Evolutionary conservation across 2,113 vertebrate genomes (phyloP), one percentile per base, ranked within the genome.

Genomic region (Myanophis thanlyinensis): DNA sequence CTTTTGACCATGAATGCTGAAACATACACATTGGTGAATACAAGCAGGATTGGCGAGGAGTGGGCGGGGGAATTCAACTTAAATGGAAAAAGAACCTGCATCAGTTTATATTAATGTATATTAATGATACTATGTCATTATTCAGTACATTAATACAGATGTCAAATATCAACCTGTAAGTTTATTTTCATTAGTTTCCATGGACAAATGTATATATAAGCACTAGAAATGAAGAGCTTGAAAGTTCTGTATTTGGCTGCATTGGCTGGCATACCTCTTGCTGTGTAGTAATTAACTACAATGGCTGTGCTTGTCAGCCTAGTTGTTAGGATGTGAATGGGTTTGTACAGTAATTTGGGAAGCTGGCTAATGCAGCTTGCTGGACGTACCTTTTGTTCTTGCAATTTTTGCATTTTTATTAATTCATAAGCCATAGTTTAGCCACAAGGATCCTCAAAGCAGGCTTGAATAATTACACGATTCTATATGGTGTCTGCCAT

Each of bases 221-320:
- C 49, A 52, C 52, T 30, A 85, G 23, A n/a, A 11, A 6, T 20
- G 89, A 89, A 85, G 23, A 85, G n/a, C 67, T 27, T 87, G 53
- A 35, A 73, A 30, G 49, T 89, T 91, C 85, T 91, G 23, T 89
- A 73, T 89, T 85, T 44, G 73, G 46, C 35, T 62, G 47, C 86
- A 89, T 0, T n/a, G 86, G n/a, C 86, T 86, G 15, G 49, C 91
- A 85, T 93, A 85, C n/a, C 47, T 91, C 62, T 46, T 85, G n/a
- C 90, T 85, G 53, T 44, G 52, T 89, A 91, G 10, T 51, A 92
- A 91, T 93, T 89, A 89, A 20, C 53, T 93, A n/a, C 30, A 12
- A 62, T 30, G 48, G 62, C 90, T 93, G 22, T 7, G 40, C 25
- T 85, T 84, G 80, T 89, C 93, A 85, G 62, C 30, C 44, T 91